Conservation (phyloP, 2,797 vertebrate species). For the Anguilla obscura region DNA sequence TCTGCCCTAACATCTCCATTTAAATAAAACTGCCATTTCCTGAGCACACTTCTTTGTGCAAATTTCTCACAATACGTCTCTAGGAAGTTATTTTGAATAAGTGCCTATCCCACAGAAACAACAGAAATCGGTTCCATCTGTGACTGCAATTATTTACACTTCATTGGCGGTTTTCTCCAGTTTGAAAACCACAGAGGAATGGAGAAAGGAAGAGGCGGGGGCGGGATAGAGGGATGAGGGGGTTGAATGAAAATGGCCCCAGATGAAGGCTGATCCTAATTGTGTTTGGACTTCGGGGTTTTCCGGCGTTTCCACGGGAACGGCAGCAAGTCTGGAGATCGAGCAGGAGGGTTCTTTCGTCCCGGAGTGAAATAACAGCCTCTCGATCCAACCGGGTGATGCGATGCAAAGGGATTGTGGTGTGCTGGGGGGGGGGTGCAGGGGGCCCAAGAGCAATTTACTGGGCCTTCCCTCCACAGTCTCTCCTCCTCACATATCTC, state of each 20-base stretch:
- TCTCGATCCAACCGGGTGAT: neutral
- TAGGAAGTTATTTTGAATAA: neutral
- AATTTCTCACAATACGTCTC: neutral
- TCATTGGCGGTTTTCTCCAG: neutral
- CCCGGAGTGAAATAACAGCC: neutral
- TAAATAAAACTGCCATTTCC: neutral
- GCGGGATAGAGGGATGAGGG: neutral
- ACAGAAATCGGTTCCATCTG: conserved; percentile 8
- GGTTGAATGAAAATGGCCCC: neutral
- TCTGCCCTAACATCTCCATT: neutral
- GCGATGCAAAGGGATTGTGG: neutral
- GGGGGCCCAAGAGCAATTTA: neutral
- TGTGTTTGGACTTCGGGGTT: neutral
- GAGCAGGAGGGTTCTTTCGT: neutral
- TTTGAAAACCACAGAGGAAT: conserved; percentile 10
- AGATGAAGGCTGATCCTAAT: neutral
- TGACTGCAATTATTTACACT: neutral
- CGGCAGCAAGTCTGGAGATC: neutral
- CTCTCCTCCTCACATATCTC: neutral
- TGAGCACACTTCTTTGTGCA: neutral
- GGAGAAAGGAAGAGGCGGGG: neutral
- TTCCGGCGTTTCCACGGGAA: neutral
- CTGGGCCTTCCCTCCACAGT: neutral
- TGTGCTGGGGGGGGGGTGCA: neutral
- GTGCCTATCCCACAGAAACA: neutral